A percentile compares a stretch with the other conserved stretches of the same genome.
phyloP scores from a whole-genome alignment of 2,888 invertebrate genomes.

The Metallyticus violacea region DNA sequence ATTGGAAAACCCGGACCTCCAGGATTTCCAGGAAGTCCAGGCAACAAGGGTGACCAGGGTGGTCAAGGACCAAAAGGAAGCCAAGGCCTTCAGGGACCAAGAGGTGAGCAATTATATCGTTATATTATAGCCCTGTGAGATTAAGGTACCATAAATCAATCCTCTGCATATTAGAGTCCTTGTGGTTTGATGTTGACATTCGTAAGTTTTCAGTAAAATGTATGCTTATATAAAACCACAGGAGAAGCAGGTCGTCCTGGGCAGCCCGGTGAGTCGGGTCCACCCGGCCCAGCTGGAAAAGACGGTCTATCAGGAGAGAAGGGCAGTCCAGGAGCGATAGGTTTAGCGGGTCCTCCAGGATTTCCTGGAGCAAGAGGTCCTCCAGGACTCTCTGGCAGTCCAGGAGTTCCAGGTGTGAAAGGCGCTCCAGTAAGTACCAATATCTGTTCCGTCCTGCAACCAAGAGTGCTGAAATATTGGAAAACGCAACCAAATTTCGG shows the following conservation, averaged over 20 bases:
- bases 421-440: conserved; percentile 65
- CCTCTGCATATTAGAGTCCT: too few species aligned
- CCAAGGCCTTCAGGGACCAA: conserved; percentile 75
- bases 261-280: conserved; percentile 71
- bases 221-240: conserved; percentile 32
- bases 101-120: conserved; percentile 51
- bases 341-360: conserved; percentile 74
- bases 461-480: too few species aligned
- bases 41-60: conserved; percentile 79
- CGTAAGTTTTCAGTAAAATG: neutral
- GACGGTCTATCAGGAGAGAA: conserved; percentile 81
- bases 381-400: conserved; percentile 70
- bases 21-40: conserved; percentile 80
- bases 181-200: neutral
- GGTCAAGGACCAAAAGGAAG: conserved; percentile 72
- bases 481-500: too few species aligned
- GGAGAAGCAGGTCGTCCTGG: conserved; percentile 78
- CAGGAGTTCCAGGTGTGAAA: conserved; percentile 71
- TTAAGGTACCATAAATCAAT: too few species aligned
- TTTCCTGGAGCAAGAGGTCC: conserved; percentile 79
- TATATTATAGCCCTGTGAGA: neutral
- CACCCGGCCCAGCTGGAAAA: conserved; percentile 71
- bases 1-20: conserved; percentile 80
- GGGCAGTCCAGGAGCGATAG: conserved; percentile 69
- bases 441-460: too few species aligned